Evolutionary conservation across 2,113 vertebrate genomes (phyloP), one percentile per base, ranked within the genome.

Genomic region (Salvelinus alpinus): DNA sequence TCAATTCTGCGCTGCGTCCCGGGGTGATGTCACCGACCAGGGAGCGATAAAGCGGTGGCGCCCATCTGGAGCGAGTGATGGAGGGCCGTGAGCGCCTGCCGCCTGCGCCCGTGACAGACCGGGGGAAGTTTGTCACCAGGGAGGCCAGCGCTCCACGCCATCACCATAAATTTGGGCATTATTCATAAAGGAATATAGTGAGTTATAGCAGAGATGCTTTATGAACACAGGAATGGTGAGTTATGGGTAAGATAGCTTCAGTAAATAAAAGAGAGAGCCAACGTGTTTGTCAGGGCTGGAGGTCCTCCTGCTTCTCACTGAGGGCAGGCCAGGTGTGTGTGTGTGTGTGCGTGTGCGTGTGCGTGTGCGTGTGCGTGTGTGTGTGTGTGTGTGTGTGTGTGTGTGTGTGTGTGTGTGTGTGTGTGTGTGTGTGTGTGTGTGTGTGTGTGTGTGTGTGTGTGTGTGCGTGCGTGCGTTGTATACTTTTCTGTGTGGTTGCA

Each of bases 1-100:
- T 99, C 97, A 97, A 96, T 98, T 97, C 95, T 90, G 91, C 92
- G 91, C 87, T 3, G 90, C 91, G 91, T 93, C 86, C 95, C 90
- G 91, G 95, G 96, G 95, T 99, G 97, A 99, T 99, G 97, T 99
- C 96, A 97, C 96, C 94, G 93, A 92, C 96, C 94, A 91, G 95
- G 96, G 95, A 97, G 92, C 94, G 94, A 97, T 98, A 97, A 99
- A 97, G 94, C 92, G 93, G 91, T 91, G 93, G 91, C 88, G 91
- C 91, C 96, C 96, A 97, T 98, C 95, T 97, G 96, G 96, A 96
- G 93, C 88, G 80, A 88, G 93, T 97, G 96, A 98, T 97, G 92
- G 87, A 97, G 96, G 94, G 95, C 89, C 93, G 91, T 88, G 94
- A 94, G 94, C 93, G 92, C 92, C 90, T 90, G 89, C 91, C 92